Evolutionary conservation across 2,888 invertebrate species (phyloP).

Genomic region (Cantharis rustica): DNA sequence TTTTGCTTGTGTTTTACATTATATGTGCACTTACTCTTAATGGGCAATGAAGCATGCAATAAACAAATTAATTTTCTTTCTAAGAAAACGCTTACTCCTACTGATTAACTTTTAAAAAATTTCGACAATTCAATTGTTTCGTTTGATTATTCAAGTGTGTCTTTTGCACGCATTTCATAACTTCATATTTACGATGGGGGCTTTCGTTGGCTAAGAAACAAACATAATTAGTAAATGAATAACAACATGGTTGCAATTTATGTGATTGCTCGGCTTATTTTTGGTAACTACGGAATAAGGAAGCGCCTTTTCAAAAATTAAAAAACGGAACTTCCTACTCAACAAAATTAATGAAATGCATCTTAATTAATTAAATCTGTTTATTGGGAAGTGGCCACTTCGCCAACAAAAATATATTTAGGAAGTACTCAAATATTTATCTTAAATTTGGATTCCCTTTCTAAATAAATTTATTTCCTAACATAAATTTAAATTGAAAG

Average conservation of each 20-base stretch:
- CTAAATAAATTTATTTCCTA: neutral
- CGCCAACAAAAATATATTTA: neutral
- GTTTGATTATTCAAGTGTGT: neutral
- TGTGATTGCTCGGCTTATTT: neutral
- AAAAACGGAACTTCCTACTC: neutral
- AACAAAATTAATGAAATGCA: neutral
- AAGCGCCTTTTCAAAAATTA: neutral
- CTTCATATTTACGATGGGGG: neutral
- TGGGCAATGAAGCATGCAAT: neutral
- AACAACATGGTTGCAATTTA: neutral
- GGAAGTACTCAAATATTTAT: neutral
- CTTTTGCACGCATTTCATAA: neutral
- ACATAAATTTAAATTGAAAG: neutral
- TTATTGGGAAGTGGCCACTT: neutral
- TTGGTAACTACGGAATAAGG: neutral
- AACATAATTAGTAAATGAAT: neutral
- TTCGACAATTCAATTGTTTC: neutral
- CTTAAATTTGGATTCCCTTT: neutral
- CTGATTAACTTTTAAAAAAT: neutral
- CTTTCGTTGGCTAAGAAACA: neutral
- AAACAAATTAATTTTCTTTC: neutral
- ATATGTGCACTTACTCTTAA: neutral
- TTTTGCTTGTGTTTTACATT: too few species aligned
- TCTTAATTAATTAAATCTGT: neutral
- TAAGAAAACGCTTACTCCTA: neutral